A percentile compares a stretch with the other conserved stretches of the same genome.
phyloP scores from a whole-genome alignment of 2,888 invertebrate genomes.

The Parapristionchus giblindavisi region DNA sequence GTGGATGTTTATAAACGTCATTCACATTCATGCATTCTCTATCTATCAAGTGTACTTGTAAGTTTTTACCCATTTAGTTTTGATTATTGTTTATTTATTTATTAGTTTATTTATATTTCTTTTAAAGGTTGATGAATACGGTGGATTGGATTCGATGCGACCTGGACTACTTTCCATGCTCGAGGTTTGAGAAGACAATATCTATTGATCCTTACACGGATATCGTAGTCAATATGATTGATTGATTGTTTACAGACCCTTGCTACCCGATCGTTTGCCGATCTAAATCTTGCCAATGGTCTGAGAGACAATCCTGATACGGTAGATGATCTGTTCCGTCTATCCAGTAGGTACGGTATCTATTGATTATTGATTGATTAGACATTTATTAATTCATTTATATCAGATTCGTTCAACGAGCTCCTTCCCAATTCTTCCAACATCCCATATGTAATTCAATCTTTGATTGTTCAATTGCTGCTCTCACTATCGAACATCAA shows the following conservation, averaged over 20 bases:
- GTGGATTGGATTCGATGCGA: slow-evolving; percentile 79
- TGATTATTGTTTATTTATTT: not conserved
- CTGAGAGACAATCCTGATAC: slow-evolving; percentile 93
- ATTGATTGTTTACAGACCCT: slow-evolving; percentile 40
- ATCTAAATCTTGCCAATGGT: slow-evolving; percentile 83
- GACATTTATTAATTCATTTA: not conserved
- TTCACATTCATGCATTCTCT: slow-evolving; percentile 86
- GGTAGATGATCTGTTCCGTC: slow-evolving; percentile 92
- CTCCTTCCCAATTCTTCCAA: slow-evolving; percentile 84
- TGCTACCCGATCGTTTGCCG: slow-evolving; percentile 63
- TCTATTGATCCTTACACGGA: not conserved
- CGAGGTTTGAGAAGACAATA: slow-evolving; percentile 74
- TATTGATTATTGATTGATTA: slow-evolving; percentile 13
- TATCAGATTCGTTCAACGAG: slow-evolving; percentile 82
- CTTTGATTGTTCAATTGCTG: slow-evolving; percentile 84
- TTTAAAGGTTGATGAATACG: slow-evolving; percentile 88
- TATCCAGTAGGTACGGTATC: slow-evolving; percentile 77
- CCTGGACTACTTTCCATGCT: slow-evolving; percentile 85
- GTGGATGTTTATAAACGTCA: slow-evolving; percentile 80
- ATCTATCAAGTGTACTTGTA: slow-evolving; percentile 74
- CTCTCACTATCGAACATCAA: slow-evolving; percentile 80
- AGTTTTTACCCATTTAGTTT: not conserved
- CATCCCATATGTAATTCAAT: slow-evolving; percentile 81
- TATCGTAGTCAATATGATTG: too few species aligned
- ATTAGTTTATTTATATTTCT: not conserved